Conservation (phyloP, 2,888 invertebrate species). For the Caenorhabditis becei region DNA sequence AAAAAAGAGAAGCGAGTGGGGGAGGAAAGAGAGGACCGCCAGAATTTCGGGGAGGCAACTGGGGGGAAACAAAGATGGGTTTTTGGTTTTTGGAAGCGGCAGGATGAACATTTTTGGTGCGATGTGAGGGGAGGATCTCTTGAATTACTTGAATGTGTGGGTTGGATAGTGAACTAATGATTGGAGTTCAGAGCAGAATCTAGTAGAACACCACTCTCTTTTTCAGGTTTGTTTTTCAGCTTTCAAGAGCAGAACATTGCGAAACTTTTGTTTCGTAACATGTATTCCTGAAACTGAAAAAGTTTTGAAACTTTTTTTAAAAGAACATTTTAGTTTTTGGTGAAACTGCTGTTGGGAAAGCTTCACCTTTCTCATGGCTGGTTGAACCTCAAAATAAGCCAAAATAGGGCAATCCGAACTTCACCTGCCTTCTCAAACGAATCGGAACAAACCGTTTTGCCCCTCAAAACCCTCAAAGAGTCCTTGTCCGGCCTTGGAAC, state of each 20-base stretch:
- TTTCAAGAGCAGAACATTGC: no score
- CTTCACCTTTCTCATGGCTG: no score
- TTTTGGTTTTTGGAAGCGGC: neutral
- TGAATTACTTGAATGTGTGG: neutral
- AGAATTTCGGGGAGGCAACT: neutral
- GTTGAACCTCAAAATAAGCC: no score
- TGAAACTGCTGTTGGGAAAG: no score
- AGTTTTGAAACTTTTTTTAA: no score
- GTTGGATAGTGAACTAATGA: neutral
- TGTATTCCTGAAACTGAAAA: no score
- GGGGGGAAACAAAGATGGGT: constrained; percentile 3
- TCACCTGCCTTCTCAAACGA: neutral
- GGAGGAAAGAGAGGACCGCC: constrained; percentile 13
- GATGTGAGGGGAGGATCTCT: neutral
- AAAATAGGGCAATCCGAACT: no score
- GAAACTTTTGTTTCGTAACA: no score
- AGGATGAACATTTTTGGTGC: neutral
- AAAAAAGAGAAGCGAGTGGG: constrained; percentile 31
- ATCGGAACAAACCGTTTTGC: neutral
- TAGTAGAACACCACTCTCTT: no score
- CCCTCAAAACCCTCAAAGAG: neutral
- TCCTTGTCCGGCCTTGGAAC: constrained; percentile 38
- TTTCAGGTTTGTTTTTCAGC: no score
- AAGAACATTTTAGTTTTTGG: no score
- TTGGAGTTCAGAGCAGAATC: no score